Evolutionary conservation across 2,797 vertebrate species (phyloP), one percentile per base, ranked within the genome.

Genomic region (Martes flavigula): DNA sequence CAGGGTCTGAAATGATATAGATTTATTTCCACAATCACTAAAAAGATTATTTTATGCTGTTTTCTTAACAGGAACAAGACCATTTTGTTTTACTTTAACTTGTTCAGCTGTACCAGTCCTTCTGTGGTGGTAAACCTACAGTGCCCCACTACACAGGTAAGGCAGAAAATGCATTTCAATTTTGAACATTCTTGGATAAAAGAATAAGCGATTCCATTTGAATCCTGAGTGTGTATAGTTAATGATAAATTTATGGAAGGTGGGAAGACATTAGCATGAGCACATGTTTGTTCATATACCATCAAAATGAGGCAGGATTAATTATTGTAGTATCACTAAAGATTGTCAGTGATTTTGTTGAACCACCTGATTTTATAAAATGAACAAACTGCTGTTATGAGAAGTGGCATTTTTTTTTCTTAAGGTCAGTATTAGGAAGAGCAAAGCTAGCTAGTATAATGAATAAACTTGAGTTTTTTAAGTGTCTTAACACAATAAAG

Each of bases 61-160:
- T 82, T 97, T 97, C 86, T 96, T 79, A 95, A 64, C 97, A 99
- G 99, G 99, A 99, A 99, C 99, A 99, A 99, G 99, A 99, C 99
- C 96, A 98, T 99, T 99, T 99, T 99, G 98, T 99, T 99, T 99
- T 99, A 99, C 98, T 99, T 99, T 98, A 99, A 99, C 98, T 99
- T 99, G 98, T 98, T 99, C 96, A 99, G 99, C 98, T 99, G 99
- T 99, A 99, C 99, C 98, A 99, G 98, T 98, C 99, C 99, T 30
- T 94, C 99, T 27, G 99, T 99, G 98, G 98, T 99, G 98, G 99
- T 99, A 98, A 99, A 99, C 98, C 99, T 99, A 81, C 99, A 99
- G 99, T 99, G 99, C 99, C 99, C 99, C 98, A 99, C 99, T 96
- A 99, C 99, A 98, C 99, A 99, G 99, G 99, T 99, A 98, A 99